Conservation (phyloP, 2,888 invertebrate genomes). For the Heliconius charithonia region DNA sequence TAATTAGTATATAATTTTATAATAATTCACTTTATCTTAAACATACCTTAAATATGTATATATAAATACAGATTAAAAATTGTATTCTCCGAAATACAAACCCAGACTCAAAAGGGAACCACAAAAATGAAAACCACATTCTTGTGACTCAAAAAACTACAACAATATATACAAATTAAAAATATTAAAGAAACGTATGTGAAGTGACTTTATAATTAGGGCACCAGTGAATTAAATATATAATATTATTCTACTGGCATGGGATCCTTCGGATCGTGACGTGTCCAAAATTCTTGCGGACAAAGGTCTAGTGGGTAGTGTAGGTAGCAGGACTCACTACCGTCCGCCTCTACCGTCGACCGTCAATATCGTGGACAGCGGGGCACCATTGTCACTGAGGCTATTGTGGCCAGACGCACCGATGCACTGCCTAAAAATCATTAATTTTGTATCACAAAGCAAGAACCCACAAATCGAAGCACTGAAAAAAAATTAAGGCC, state of each 20-base stretch:
- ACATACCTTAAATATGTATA: not conserved
- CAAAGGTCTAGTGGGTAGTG: slow-evolving; percentile 73
- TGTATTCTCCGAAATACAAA: not conserved
- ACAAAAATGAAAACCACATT: not conserved
- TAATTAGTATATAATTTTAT: not conserved
- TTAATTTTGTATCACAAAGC: slow-evolving; percentile 83
- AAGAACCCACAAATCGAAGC: slow-evolving; percentile 81
- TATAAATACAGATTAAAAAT: not conserved
- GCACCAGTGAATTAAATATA: slow-evolving; percentile 65
- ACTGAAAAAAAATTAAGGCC: slow-evolving; percentile 75
- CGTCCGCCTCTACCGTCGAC: slow-evolving; percentile 69
- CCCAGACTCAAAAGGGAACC: not conserved
- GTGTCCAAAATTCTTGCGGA: slow-evolving; percentile 72
- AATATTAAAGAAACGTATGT: slow-evolving; percentile 43
- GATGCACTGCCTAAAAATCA: slow-evolving; percentile 81
- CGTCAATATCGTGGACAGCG: slow-evolving; percentile 82
- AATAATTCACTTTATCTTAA: not conserved
- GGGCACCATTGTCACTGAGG: slow-evolving; percentile 78
- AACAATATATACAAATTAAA: slow-evolving; percentile 33
- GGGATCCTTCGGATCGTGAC: slow-evolving; percentile 73
- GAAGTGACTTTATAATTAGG: slow-evolving; percentile 62
- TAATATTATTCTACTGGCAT: slow-evolving; percentile 61
- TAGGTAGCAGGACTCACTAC: slow-evolving; percentile 65
- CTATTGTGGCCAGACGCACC: slow-evolving; percentile 74
- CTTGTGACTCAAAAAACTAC: slow-evolving; percentile 4